Evolutionary conservation across 2,888 invertebrate genomes (phyloP), one percentile per base, ranked within the genome.

Genomic region (Caenorhabditis afra): DNA sequence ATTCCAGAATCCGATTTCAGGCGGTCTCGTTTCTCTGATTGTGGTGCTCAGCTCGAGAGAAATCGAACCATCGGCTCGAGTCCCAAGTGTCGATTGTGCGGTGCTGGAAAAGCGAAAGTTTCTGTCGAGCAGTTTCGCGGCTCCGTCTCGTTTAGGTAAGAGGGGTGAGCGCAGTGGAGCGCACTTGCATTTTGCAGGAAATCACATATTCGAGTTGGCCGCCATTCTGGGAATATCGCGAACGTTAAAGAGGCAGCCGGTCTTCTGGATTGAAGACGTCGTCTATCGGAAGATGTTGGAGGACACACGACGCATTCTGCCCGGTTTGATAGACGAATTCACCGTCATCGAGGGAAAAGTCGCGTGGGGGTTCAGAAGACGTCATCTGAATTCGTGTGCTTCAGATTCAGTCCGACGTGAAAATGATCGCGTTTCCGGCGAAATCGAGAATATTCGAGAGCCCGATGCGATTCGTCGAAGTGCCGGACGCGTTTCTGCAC

Each of bases 261-360:
- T 22, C 4, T 57, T 57, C 22, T 57, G 57, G 57, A 41, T 57
- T 10, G 57, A 57, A 14, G 41, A 57, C 20, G 22, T 41, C 5
- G 12, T n/a, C 1, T 57, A 57, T 22, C 41, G 22, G 41, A 41
- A 14, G 0, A 57, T 57, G 57, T 41, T 57, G 57, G 22, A 41
- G 3, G 3, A 14, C 0, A 41, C 41, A 14, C 18, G 41, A 14
- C 20, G 22, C 1, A 20, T 57, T 1, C 2, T 57, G 12, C 57
- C 57, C 1, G 57, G 57, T 12, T 22, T 57, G 12, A 14, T 57
- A 1, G 41, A 41, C 7, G 16, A 41, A 39, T 41, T 41, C 16
- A 39, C 18, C 3, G 57, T 57, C 20, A 20, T 57, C 22, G 1
- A 39, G 18, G 57, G 41, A n/a, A 57, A 57, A 12, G 57, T 57